phyloP scores from a whole-genome alignment of 1,140 invertebrate genomes.

The Drosophila repletoides region DNA sequence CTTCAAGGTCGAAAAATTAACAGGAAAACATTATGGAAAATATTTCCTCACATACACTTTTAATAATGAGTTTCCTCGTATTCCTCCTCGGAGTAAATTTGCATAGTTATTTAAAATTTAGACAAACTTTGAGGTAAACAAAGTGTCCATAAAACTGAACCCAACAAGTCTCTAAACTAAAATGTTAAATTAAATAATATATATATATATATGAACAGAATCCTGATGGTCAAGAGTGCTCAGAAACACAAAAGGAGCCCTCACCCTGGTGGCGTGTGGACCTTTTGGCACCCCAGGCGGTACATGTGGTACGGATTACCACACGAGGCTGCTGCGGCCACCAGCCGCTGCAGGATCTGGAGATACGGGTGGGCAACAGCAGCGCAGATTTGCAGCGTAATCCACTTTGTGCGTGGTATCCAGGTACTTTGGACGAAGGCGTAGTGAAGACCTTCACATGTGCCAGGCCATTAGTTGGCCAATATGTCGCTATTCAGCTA shows the following conservation, averaged over 20 bases:
- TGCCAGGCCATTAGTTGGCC: conserved; percentile 91
- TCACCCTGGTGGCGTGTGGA: conserved; percentile 97
- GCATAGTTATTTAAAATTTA: too few relatives aligned
- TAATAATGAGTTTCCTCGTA: too few relatives aligned
- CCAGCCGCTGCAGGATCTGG: conserved; percentile 94
- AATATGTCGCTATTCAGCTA: conserved; percentile 94
- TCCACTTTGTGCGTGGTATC: conserved; percentile 95
- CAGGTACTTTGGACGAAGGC: conserved; percentile 95
- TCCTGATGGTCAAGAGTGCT: conserved; percentile 93
- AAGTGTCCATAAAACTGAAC: too few relatives aligned
- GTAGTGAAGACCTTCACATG: conserved; percentile 95
- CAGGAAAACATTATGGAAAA: too few relatives aligned
- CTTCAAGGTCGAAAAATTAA: too few relatives aligned
- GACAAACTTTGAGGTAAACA: too few relatives aligned
- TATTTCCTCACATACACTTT: too few relatives aligned
- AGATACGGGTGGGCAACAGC: conserved; percentile 95
- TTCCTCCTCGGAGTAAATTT: too few relatives aligned
- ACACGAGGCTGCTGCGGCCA: conserved; percentile 94
- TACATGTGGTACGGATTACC: conserved; percentile 92
- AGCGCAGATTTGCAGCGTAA: conserved; percentile 92
- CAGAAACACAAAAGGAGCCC: conserved; percentile 93
- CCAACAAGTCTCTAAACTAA: too few relatives aligned
- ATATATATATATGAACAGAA: conserved; percentile 84
- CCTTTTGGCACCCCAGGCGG: conserved; percentile 90
- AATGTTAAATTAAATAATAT: not conserved